Percentiles rank a stretch among this genome's conserved stretches.
These are phyloP conservation scores for Arion vulgaris DNA, from an alignment of 1,140 invertebrate species.

Conservation along the genomic window DNA sequence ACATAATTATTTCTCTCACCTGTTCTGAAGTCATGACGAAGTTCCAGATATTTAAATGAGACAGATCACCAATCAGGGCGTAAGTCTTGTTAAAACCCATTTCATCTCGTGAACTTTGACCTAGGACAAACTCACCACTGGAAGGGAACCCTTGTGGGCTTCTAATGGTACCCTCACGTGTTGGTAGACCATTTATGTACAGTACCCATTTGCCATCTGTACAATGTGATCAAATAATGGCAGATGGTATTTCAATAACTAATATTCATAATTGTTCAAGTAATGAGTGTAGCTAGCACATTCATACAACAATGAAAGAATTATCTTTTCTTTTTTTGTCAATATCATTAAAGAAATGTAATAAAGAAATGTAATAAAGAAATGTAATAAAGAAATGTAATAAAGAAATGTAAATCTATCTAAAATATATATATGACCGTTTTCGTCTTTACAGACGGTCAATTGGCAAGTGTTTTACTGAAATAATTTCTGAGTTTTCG, in stretches of 20 bases:
- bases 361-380: too few species aligned
- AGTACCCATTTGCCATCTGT: conserved; percentile 58
- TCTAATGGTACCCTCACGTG: conserved; percentile 16
- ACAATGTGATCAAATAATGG: conserved; percentile 34
- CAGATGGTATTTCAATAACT: background rate
- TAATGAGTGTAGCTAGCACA: too few species aligned
- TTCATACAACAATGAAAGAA: too few species aligned
- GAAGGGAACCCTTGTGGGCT: conserved; percentile 47
- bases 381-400: too few species aligned
- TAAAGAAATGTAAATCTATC: too few species aligned
- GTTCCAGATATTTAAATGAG: conserved; percentile 71
- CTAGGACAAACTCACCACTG: conserved; percentile 68
- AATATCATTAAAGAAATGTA: too few species aligned
- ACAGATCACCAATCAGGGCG: conserved; percentile 67
- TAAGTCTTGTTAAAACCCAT: conserved; percentile 49
- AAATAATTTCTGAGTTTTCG: too few species aligned
- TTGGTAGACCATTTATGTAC: conserved; percentile 55
- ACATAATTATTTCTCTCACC: conserved; percentile 35
- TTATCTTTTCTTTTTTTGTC: too few species aligned
- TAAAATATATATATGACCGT: too few species aligned
- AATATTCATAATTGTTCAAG: background rate
- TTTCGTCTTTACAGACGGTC: too few species aligned
- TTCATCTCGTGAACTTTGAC: conserved; percentile 58
- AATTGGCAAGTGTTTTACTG: too few species aligned
- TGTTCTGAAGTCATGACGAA: conserved; percentile 51